Conservation (phyloP, 1,140 invertebrate species). For the Caenorhabditis latens region DNA sequence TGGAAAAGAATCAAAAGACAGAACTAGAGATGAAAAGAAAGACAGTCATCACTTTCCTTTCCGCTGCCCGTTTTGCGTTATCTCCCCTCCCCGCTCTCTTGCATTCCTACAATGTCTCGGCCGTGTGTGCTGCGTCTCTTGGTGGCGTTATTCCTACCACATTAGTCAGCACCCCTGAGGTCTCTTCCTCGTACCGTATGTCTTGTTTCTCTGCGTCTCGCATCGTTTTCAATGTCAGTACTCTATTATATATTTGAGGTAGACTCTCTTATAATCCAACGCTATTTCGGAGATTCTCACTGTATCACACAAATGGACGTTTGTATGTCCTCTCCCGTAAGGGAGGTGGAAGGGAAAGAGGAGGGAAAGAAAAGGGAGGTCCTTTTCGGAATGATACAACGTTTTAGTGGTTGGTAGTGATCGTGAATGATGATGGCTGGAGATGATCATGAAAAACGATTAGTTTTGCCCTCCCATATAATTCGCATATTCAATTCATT, state of each 20-base stretch:
- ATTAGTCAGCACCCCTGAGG: slow-evolving; percentile 42
- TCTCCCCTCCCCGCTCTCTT: slow-evolving; percentile 27
- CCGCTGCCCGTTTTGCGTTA: slow-evolving; percentile 12
- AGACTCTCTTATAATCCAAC: background rate
- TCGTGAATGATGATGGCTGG: background rate
- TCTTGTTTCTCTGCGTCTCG: slow-evolving; percentile 23
- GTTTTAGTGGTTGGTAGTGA: slow-evolving; percentile 40
- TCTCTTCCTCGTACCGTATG: background rate
- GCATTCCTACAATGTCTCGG: background rate
- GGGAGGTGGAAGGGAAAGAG: slow-evolving; percentile 27
- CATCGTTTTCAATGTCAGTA: slow-evolving; percentile 25
- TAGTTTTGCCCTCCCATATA: background rate
- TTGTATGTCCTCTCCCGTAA: slow-evolving; percentile 47
- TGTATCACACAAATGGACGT: slow-evolving; percentile 55
- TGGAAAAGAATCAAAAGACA: background rate
- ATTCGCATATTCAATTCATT: slow-evolving; percentile 44
- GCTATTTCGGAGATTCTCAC: slow-evolving; percentile 41
- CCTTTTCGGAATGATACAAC: slow-evolving; percentile 53
- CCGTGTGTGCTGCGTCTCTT: background rate
- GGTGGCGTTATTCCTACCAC: background rate
- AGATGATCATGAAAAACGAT: slow-evolving; percentile 32
- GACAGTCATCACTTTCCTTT: slow-evolving; percentile 39
- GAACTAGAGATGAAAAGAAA: background rate
- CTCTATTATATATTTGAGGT: slow-evolving; percentile 51
- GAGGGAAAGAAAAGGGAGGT: background rate